Evolutionary conservation across 1,140 invertebrate genomes (phyloP).

Genomic region (Branchinecta lynchi): DNA sequence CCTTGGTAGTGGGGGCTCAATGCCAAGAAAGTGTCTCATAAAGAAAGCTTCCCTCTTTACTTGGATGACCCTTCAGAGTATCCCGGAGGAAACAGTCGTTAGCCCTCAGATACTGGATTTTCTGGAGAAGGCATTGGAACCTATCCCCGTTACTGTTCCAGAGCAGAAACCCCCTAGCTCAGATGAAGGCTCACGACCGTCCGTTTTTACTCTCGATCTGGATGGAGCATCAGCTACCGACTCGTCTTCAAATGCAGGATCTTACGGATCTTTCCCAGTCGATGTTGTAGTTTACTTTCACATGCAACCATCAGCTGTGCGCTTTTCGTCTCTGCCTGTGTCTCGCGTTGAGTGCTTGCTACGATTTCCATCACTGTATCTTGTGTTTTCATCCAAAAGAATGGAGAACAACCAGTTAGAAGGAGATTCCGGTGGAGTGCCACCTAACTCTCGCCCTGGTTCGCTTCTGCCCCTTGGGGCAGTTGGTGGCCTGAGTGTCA

Average conservation of each 20-base stretch:
- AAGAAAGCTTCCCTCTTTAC: constrained; percentile 88
- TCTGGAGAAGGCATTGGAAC: constrained; percentile 82
- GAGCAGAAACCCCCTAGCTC: constrained; percentile 15
- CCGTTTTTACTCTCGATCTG: neutral
- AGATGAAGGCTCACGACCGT: neutral
- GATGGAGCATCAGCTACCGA: constrained; percentile 20
- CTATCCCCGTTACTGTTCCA: constrained; percentile 49
- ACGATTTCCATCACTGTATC: constrained; percentile 82
- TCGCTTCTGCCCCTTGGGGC: constrained; percentile 36
- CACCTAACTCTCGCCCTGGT: constrained; percentile 14
- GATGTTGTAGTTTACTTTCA: constrained; percentile 98
- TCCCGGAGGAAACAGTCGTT: constrained; percentile 88
- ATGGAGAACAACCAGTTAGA: constrained; percentile 48
- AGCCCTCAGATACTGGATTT: constrained; percentile 88
- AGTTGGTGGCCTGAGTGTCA: constrained; percentile 76
- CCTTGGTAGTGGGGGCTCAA: neutral
- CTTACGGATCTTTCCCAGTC: constrained; percentile 84
- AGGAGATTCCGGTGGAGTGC: constrained; percentile 22
- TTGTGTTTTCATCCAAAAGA: constrained; percentile 78
- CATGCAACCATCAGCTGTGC: constrained; percentile 89
- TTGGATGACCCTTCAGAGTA: constrained; percentile 87
- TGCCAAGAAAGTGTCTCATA: constrained; percentile 33
- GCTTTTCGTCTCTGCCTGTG: constrained; percentile 86
- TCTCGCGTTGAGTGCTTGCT: constrained; percentile 92
- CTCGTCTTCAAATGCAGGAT: constrained; percentile 28